Evolutionary conservation across 35 echinoderm and acorn worm genomes (phyloP), one percentile per base, ranked within the genome.

Genomic region (Ptychodera flava): DNA sequence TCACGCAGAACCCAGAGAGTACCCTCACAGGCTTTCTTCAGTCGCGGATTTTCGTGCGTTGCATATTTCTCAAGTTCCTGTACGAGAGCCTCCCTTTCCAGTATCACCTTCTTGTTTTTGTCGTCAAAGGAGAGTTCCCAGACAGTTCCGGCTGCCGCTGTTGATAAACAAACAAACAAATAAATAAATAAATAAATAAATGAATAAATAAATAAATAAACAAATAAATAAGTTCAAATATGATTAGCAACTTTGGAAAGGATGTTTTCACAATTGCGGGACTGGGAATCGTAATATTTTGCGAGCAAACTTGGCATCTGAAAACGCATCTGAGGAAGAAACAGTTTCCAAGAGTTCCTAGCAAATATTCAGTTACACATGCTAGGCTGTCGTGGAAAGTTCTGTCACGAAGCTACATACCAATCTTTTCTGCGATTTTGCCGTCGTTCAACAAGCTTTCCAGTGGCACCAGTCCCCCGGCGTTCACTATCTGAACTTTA

Each of bases 401-500:
- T 22, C 45, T 64, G 45, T 64, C 45, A n/a, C n/a, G n/a, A n/a
- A n/a, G n/a, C n/a, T n/a, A n/a, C n/a, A 12, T 64, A 64, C 45
- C 45, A 12, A 64, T 64, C 22, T 64, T 64, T 64, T 64, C 45
- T 12, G 6, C 45, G 22, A 22, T 64, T 12, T 64, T 22, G 45
- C 45, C 45, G 45, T 64, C 45, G 6, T 64, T 64, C 45, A 64
- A 12, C 45, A 64, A 64, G 22, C 45, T 64, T 64, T 64, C 6
- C 22, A 64, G 45, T 22, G 45, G 45, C 6, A 64, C 45, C 45
- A 64, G 22, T 64, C 45, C 45, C 6, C 45, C 45, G 29, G 16
- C 35, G 33, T 99, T 88, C 14, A 92, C 91, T 22, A 99, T 90
- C 31, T 89, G 87, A 29, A 90, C 80, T 81, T 99, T 99, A 83